These are phyloP conservation scores for Acleris laterana DNA, from an alignment of 2,888 invertebrate species.

Conservation along the genomic window DNA sequence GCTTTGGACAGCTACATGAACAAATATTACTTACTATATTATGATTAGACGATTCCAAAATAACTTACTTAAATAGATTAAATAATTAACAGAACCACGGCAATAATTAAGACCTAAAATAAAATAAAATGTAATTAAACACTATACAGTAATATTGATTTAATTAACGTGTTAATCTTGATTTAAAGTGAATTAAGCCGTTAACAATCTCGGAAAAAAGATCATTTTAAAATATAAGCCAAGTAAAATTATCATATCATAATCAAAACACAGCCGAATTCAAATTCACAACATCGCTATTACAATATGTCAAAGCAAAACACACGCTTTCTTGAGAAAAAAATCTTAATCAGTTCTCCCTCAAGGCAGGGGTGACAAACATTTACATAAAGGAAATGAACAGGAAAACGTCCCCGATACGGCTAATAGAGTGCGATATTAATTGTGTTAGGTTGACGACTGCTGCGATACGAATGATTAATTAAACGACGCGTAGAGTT, in stretches of 20 bases:
- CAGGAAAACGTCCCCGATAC: constrained; percentile 47
- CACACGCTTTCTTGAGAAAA: constrained; percentile 27
- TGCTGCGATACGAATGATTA: constrained; percentile 36
- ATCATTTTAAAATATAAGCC: too few species aligned
- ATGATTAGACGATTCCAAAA: too few species aligned
- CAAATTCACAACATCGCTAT: constrained; percentile 5
- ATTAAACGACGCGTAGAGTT: constrained; percentile 34
- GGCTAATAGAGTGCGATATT: constrained; percentile 37
- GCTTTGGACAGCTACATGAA: too few species aligned
- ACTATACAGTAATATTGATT: too few species aligned
- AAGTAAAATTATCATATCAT: background rate
- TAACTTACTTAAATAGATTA: too few species aligned
- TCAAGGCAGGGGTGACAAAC: constrained; percentile 33
- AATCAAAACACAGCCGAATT: background rate
- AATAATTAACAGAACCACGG: too few species aligned
- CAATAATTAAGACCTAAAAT: too few species aligned
- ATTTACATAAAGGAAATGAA: constrained; percentile 56
- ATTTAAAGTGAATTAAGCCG: too few species aligned
- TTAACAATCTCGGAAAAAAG: too few species aligned
- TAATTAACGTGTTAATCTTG: too few species aligned
- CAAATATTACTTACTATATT: too few species aligned
- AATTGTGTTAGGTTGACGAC: constrained; percentile 38
- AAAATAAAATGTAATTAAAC: too few species aligned
- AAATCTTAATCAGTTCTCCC: constrained; percentile 34
- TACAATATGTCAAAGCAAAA: constrained; percentile 31